phyloP scores from a whole-genome alignment of 2,888 invertebrate species.

The Beris morrisii region DNA sequence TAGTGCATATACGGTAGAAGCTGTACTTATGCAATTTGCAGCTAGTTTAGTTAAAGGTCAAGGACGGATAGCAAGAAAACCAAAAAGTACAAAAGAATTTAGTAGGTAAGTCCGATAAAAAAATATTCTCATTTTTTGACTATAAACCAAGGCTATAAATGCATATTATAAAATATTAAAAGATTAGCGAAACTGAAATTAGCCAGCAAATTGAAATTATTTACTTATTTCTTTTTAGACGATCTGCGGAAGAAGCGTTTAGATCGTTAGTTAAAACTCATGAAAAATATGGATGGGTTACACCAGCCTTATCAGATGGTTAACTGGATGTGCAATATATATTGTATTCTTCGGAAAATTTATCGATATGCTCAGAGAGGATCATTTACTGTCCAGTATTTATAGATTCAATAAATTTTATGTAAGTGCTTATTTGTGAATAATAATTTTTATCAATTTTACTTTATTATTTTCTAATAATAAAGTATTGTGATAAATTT shows the following conservation, averaged over 20 bases:
- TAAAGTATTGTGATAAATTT: too few species aligned
- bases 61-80: conserved; percentile 77
- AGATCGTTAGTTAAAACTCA: conserved; percentile 85
- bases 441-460: too few species aligned
- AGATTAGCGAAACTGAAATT: neutral
- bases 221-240: conserved; percentile 49
- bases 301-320: conserved; percentile 82
- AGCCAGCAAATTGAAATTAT: neutral
- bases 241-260: conserved; percentile 86
- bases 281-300: conserved; percentile 91
- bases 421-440: conserved; percentile 17
- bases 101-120: conserved; percentile 55
- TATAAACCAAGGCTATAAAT: neutral
- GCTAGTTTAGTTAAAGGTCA: conserved; percentile 87
- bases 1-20: conserved; percentile 84
- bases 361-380: conserved; percentile 11
- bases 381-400: conserved; percentile 29
- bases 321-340: conserved; percentile 55
- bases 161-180: conserved; percentile 7
- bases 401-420: conserved; percentile 33
- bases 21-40: conserved; percentile 86
- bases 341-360: too few species aligned
- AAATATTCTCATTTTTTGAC: neutral
- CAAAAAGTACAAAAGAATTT: conserved; percentile 77
- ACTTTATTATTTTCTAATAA: too few species aligned